These are phyloP conservation scores for Pterostichus madidus DNA, from an alignment of 2,888 invertebrate genomes.

Conservation along the genomic window DNA sequence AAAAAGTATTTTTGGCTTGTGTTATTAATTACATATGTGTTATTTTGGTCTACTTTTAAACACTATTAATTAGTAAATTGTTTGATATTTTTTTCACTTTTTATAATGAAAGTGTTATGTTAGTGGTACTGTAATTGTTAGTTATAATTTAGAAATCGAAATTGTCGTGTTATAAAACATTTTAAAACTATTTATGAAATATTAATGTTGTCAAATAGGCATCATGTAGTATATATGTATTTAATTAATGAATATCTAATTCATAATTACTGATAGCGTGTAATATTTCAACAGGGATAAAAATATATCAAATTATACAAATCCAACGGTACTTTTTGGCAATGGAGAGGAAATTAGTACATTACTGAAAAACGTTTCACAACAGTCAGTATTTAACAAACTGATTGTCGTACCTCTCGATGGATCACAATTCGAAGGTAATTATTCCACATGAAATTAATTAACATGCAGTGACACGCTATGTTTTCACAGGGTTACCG, in stretches of 20 bases:
- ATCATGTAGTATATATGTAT: no score
- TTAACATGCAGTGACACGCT: slow-evolving; percentile 29
- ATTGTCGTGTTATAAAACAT: neutral
- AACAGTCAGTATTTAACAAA: slow-evolving; percentile 53
- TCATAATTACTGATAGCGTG: neutral
- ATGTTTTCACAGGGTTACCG: slow-evolving; percentile 73
- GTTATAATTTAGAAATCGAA: no score
- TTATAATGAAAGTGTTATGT: no score
- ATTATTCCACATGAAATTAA: slow-evolving; percentile 68
- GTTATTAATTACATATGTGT: neutral
- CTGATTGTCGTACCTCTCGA: slow-evolving; percentile 68
- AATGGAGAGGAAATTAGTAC: slow-evolving; percentile 67
- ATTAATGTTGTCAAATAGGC: neutral
- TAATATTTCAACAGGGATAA: slow-evolving; percentile 35
- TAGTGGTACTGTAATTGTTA: no score
- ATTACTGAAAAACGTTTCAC: slow-evolving; percentile 67
- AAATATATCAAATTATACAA: slow-evolving; percentile 58
- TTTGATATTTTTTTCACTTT: neutral
- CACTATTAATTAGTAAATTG: neutral
- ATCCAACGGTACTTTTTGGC: slow-evolving; percentile 72
- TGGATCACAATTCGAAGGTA: slow-evolving; percentile 68
- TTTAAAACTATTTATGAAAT: neutral
- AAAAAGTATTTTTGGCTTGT: no score
- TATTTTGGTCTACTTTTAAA: neutral
- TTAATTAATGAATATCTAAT: no score